These are phyloP conservation scores for Python bivittatus DNA, from an alignment of 2,113 vertebrate species.

Conservation along the genomic window DNA sequence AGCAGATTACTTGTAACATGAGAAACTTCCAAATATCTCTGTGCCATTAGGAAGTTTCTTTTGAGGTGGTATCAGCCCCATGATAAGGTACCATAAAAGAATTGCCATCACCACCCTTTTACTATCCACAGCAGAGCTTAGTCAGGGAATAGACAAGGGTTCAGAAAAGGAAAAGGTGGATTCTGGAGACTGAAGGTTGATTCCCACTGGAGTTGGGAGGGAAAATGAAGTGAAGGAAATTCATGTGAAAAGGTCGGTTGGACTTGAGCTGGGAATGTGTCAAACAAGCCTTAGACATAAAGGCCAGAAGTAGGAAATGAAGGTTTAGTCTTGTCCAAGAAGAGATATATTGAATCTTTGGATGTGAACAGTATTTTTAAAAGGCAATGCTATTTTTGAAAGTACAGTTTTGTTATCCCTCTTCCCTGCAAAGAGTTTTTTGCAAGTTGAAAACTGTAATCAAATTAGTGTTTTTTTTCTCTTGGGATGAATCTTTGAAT, in stretches of 20 bases:
- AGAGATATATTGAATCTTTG: slow-evolving; percentile 72
- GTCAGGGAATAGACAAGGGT: slow-evolving; percentile 16
- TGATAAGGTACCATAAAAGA: slow-evolving; percentile 62
- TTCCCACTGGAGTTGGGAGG: slow-evolving; percentile 19
- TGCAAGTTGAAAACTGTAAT: not conserved
- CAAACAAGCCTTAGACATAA: slow-evolving; percentile 45
- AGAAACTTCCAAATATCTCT: slow-evolving; percentile 48
- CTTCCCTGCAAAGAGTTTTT: not conserved
- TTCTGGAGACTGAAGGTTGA: slow-evolving; percentile 20
- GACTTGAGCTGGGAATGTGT: slow-evolving; percentile 47
- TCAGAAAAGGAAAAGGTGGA: slow-evolving; percentile 56
- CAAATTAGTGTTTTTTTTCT: slow-evolving; percentile 46
- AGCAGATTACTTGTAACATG: slow-evolving; percentile 33
- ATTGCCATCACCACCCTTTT: slow-evolving; percentile 48
- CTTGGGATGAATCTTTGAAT: slow-evolving; percentile 49
- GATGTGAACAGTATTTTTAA: slow-evolving; percentile 65
- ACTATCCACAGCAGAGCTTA: slow-evolving; percentile 38
- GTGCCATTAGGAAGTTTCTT: slow-evolving; percentile 38
- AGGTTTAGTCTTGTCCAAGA: slow-evolving; percentile 66
- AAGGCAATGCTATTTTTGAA: slow-evolving; percentile 73
- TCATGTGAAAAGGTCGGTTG: slow-evolving; percentile 15
- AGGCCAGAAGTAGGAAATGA: slow-evolving; percentile 71
- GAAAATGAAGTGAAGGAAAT: slow-evolving; percentile 41
- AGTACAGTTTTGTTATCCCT: slow-evolving; percentile 43
- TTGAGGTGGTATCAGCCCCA: slow-evolving; percentile 18